Evolutionary conservation across 30 jellyfish, hydroid and myxozoan species (phyloP).

Genomic region (Aurelia aurita complex sp. Pacific): DNA sequence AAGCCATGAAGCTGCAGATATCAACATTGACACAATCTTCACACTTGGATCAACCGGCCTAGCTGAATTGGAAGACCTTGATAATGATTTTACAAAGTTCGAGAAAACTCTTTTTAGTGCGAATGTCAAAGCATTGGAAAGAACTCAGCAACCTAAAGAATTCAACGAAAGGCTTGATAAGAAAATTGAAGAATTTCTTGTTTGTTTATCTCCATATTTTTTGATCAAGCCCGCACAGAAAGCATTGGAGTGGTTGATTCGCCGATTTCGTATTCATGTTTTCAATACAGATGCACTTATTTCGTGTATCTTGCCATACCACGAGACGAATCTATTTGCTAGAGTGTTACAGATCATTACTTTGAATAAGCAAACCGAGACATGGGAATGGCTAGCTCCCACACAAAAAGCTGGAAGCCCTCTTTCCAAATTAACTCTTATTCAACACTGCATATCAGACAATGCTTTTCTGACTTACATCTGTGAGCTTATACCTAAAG

Average conservation of each 20-base stretch:
- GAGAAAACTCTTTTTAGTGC: constrained; percentile 68
- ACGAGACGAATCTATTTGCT: constrained; percentile 84
- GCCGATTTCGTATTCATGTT: constrained; percentile 78
- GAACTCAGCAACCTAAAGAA: constrained; percentile 69
- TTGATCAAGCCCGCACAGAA: constrained; percentile 85
- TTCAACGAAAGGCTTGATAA: constrained; percentile 63
- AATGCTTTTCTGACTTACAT: constrained; percentile 47
- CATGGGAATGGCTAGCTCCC: constrained; percentile 79
- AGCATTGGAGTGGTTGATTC: constrained; percentile 85
- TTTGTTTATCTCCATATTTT: constrained; percentile 72
- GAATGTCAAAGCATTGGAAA: constrained; percentile 39
- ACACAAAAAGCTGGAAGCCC: constrained; percentile 62
- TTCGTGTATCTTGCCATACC: constrained; percentile 85
- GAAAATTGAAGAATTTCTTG: constrained; percentile 55
- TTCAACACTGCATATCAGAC: constrained; percentile 63
- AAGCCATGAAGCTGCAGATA: constrained; percentile 82
- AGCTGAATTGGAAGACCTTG: constrained; percentile 66
- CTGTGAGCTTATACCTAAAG: constrained; percentile 72
- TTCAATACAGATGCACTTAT: constrained; percentile 70
- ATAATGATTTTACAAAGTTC: constrained; percentile 51
- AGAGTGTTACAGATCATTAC: constrained; percentile 66
- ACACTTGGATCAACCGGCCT: constrained; percentile 81
- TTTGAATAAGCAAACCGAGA: constrained; percentile 20
- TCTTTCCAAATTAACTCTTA: constrained; percentile 59
- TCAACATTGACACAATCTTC: constrained; percentile 72